A percentile compares a stretch with the other conserved stretches of the same genome.
Evolutionary conservation across 1,140 invertebrate species (phyloP).

Genomic region (Nasonia longicornis): DNA sequence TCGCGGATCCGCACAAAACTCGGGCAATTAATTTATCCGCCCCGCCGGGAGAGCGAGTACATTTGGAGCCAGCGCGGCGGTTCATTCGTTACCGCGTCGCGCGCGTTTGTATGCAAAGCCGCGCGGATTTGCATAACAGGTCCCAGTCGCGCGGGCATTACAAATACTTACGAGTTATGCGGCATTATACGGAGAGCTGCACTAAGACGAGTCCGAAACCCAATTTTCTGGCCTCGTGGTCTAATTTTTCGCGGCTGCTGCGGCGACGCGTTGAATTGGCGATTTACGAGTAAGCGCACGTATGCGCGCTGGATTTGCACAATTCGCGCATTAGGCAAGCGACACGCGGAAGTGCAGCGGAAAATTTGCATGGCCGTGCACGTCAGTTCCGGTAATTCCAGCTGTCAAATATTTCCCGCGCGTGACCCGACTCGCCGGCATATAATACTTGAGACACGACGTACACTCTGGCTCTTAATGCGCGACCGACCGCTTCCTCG

Average conservation of each 20-base stretch:
- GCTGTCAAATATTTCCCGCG: conserved; percentile 3
- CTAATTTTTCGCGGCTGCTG: neutral
- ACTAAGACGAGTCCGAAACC: neutral
- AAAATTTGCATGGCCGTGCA: neutral
- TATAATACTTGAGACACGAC: too few species aligned
- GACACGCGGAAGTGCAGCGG: neutral
- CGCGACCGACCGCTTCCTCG: too few species aligned
- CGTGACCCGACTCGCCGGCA: too few species aligned
- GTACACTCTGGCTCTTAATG: too few species aligned
- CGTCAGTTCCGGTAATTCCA: conserved; percentile 30
- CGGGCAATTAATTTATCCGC: too few species aligned
- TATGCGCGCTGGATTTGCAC: too few species aligned
- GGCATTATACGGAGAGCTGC: neutral
- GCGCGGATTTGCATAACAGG: conserved; percentile 9
- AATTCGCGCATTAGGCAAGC: conserved; percentile 1
- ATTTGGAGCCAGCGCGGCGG: neutral
- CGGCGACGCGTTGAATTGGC: neutral
- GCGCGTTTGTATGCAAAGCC: neutral
- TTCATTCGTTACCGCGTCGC: neutral
- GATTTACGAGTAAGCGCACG: neutral
- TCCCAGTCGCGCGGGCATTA: neutral
- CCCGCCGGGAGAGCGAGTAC: too few species aligned
- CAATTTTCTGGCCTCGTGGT: neutral
- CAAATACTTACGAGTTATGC: neutral
- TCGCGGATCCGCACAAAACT: too few species aligned